Conservation (phyloP, 2,888 invertebrate genomes). For the Pammene aurita region DNA sequence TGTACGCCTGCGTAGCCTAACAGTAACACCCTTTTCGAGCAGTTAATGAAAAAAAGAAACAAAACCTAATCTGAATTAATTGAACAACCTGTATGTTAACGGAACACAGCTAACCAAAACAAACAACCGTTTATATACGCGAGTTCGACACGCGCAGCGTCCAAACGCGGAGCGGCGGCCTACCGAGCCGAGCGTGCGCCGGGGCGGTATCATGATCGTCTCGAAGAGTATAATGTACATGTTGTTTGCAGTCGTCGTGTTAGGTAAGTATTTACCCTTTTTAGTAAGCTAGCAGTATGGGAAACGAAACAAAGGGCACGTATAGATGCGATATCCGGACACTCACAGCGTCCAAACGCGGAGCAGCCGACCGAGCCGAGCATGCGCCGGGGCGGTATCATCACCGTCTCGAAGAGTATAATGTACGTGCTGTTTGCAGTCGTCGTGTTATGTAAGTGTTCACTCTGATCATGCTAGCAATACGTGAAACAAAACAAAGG, state of each 20-base stretch:
- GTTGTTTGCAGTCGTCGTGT: conserved; percentile 61
- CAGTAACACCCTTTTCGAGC: too few relatives aligned
- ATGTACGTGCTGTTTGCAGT: conserved; percentile 64
- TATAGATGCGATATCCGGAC: too few relatives aligned
- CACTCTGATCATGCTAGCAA: too few relatives aligned
- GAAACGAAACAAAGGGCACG: too few relatives aligned
- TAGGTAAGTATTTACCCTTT: conserved; percentile 54
- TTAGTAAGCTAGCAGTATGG: too few relatives aligned
- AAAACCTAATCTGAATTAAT: too few relatives aligned
- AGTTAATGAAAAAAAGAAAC: too few relatives aligned
- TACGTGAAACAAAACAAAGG: too few relatives aligned
- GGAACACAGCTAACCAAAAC: not conserved
- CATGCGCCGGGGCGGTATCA: conserved; percentile 42
- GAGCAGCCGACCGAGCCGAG: not conserved
- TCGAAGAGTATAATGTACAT: conserved; percentile 59
- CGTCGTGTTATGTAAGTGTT: conserved; percentile 62
- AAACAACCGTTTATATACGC: conserved; percentile 23
- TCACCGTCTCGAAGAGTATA: conserved; percentile 50
- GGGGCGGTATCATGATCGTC: conserved; percentile 50
- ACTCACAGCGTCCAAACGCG: not conserved
- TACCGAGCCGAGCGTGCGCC: not conserved
- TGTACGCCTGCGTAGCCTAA: too few relatives aligned
- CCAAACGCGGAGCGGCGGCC: not conserved
- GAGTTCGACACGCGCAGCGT: not conserved
- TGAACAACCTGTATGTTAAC: not conserved